Evolutionary conservation across 2,113 vertebrate species (phyloP), one percentile per base, ranked within the genome.

Genomic region (Varanus salvator): DNA sequence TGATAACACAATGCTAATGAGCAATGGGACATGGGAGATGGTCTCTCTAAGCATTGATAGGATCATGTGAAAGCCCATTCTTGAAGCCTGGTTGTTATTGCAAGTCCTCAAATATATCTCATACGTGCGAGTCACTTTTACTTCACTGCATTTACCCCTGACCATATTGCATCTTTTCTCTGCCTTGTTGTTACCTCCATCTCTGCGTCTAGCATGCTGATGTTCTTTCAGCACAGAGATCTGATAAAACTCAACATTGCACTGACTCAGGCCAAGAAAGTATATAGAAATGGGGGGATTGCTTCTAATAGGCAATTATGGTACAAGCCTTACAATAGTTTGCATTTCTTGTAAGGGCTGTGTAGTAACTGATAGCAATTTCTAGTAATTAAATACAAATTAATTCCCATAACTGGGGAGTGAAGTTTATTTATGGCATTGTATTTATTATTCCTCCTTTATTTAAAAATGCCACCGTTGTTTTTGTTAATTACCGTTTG

Each of bases 341-440:
- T 93, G 91, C 92, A 90, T 94, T 95, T 95, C 94, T 94, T 96
- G 93, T 92, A 93, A 95, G 93, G 93, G 95, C 88, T 97, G 95
- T 95, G 95, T 97, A 89, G 96, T 95, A 97, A 97, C 91, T 88
- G 94, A 95, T 97, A 93, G 96, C 96, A 95, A 97, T 97, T 97
- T 96, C 95, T 95, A 92, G 96, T 97, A 97, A 97, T 97, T 97
- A 97, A 97, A 96, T 97, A 96, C 95, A 95, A 97, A 96, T 97
- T 97, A 97, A 97, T 97, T 97, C 31, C 83, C 96, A 92, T 96
- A 96, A 94, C 96, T 4, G 91, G 96, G 29, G 82, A 96, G 94
- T 95, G 96, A 92, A 86, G 95, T 95, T 97, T 97, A 96, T 97
- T 97, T 97, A 97, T 96, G 95, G 96, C 93, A 96, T 96, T 95